These are phyloP conservation scores for Ochotona curzoniae DNA, from an alignment of 2,113 vertebrate genomes.

Conservation along the genomic window DNA sequence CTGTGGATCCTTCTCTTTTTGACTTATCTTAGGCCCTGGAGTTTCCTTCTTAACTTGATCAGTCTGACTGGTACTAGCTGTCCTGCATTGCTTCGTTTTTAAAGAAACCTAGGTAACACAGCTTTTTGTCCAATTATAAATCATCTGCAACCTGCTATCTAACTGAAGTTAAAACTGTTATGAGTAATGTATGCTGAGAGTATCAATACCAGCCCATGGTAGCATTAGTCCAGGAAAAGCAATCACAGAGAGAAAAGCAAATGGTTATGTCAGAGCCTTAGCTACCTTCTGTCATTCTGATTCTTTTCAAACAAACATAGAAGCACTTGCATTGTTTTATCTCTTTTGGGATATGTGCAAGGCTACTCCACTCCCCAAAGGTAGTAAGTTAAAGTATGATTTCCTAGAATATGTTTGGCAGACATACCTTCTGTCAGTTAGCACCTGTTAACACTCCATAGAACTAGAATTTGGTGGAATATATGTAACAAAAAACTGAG, in stretches of 20 bases:
- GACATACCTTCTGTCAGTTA: background rate
- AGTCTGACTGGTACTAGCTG: background rate
- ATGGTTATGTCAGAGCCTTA: background rate
- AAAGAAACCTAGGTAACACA: background rate
- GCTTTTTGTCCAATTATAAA: background rate
- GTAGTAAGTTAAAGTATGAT: background rate
- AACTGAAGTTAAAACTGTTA: background rate
- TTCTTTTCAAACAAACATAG: background rate
- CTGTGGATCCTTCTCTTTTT: background rate
- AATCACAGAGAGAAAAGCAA: background rate
- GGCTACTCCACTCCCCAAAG: background rate
- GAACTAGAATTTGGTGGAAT: background rate
- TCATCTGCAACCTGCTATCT: background rate
- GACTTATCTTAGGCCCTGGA: background rate
- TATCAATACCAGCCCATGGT: background rate
- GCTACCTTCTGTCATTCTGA: background rate
- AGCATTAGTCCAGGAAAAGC: background rate
- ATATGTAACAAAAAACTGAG: background rate
- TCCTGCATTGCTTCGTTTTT: background rate
- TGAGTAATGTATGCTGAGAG: background rate
- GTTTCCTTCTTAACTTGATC: background rate
- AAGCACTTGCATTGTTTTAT: background rate
- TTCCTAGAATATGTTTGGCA: slow-evolving; percentile 3
- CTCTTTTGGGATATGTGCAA: background rate
- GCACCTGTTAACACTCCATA: background rate